A percentile compares a stretch with the other conserved stretches of the same genome.
Conservation (phyloP, 2,113 vertebrate species). For the Eclectus roratus region DNA sequence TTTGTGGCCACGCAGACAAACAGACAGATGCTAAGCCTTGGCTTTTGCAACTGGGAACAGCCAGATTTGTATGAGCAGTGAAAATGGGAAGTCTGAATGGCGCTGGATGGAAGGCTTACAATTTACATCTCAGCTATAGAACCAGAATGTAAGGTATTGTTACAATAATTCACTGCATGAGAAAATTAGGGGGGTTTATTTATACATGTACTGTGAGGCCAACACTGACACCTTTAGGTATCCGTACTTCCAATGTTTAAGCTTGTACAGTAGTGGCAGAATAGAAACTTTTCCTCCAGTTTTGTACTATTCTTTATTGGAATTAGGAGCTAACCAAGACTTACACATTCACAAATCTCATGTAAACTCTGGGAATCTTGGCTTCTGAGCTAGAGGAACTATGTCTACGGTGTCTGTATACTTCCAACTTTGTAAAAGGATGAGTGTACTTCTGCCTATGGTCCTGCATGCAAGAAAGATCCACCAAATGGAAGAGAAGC, state of each 20-base stretch:
- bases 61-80: not conserved
- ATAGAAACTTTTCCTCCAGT: not conserved
- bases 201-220: not conserved
- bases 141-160: not conserved
- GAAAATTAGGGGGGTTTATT: not conserved
- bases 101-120: not conserved
- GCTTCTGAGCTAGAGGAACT: not conserved
- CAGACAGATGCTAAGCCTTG: not conserved
- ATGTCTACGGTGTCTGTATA: not conserved
- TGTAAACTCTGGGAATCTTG: not conserved
- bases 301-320: not conserved
- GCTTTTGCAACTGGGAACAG: not conserved
- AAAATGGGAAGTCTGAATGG: not conserved
- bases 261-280: not conserved
- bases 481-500: not conserved
- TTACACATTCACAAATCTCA: fast-evolving
- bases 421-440: not conserved
- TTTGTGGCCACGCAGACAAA: not conserved
- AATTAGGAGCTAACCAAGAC: not conserved
- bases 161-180: not conserved
- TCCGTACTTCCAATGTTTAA: not conserved
- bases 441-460: not conserved
- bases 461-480: not conserved
- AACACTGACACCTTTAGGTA: not conserved
- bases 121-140: not conserved